These are phyloP conservation scores for Drosophila bocki DNA, from an alignment of 1,140 invertebrate species.

Conservation along the genomic window DNA sequence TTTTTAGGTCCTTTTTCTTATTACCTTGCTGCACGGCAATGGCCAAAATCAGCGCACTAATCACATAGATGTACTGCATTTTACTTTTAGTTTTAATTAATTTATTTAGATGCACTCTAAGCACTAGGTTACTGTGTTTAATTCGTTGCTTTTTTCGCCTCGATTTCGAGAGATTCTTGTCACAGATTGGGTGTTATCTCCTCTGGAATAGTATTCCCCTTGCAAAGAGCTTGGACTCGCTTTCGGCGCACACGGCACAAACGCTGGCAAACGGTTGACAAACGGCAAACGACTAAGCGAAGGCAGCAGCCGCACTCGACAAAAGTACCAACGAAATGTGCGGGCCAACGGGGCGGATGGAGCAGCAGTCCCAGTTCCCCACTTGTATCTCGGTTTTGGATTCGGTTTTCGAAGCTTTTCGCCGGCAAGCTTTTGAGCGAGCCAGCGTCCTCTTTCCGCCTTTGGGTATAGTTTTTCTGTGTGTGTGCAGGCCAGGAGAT, in stretches of 20 bases:
- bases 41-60: slow-evolving; percentile 75
- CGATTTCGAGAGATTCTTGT: slow-evolving; percentile 1
- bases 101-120: slow-evolving; percentile 22
- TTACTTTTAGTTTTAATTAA: slow-evolving; percentile 24
- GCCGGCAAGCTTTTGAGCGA: slow-evolving; percentile 32
- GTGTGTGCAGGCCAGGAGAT: slow-evolving; percentile 23
- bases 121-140: slow-evolving; percentile 12
- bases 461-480: slow-evolving; percentile 1
- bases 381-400: not conserved
- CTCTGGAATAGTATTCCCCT: slow-evolving; percentile 22
- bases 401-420: slow-evolving; percentile 19
- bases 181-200: slow-evolving; percentile 38
- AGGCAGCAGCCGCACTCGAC: slow-evolving; percentile 65
- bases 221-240: slow-evolving; percentile 35
- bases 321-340: slow-evolving; percentile 65
- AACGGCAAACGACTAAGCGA: slow-evolving; percentile 75
- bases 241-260: slow-evolving; percentile 52
- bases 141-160: slow-evolving; percentile 19
- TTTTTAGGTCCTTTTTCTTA: slow-evolving; percentile 5
- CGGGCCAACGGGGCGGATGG: slow-evolving; percentile 40
- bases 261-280: slow-evolving; percentile 66
- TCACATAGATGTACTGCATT: slow-evolving; percentile 81
- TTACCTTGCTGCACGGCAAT: slow-evolving; percentile 79
- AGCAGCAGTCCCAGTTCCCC: slow-evolving; percentile 5
- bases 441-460: slow-evolving; percentile 30